Base-by-base conservation (phyloP, 2,113 vertebrate species). In the Cyprinodon variegatus region DNA sequence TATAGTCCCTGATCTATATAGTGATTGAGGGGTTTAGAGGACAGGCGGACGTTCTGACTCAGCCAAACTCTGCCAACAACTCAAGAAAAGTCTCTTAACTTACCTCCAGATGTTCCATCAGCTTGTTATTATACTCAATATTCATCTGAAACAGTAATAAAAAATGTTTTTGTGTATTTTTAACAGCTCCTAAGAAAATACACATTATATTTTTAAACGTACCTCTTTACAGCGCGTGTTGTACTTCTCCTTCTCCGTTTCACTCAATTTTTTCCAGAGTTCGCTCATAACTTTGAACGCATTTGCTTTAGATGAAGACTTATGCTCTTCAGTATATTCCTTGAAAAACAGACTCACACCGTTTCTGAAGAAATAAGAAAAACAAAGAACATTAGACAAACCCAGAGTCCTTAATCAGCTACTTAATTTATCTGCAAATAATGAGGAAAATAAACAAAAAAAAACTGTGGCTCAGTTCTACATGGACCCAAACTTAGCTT, bases 101-200 rank as follows among this genome's bases (percentile, higher is more conserved):
- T 60, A 91, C 87, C n/a, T 0, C 4, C 4, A 84, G 45, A 66
- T 76, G 67, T 0, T 38, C 0, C 0, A 37, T 10, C 50, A 84
- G 17, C 22, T 75, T 53, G 7, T 6, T 10, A 0, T 0, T 0
- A n/a, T 88, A 87, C 39, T 14, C 13, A 1, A 0, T 45, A 65
- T 75, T 86, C 64, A 91, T 0, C 91, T 93, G 74, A 68, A 88
- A 86, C 9, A 79, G 20, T 17, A 41, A 77, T 1, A 2, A 68
- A 50, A 45, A 8, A 2, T 7, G 20, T 6, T 11, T n/a, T 60
- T 6, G n/a, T 39, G 41, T 20, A n/a, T n/a, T 64, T n/a, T n/a
- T 6, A 64, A 10, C 11, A 36, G 11, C 14, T 9, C 17, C 15
- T 40, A 64, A 14, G 17, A 3, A 63, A 40, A 3, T 20, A 7